Base-by-base conservation (phyloP, 2,888 invertebrate species). In the Seira ritae region DNA sequence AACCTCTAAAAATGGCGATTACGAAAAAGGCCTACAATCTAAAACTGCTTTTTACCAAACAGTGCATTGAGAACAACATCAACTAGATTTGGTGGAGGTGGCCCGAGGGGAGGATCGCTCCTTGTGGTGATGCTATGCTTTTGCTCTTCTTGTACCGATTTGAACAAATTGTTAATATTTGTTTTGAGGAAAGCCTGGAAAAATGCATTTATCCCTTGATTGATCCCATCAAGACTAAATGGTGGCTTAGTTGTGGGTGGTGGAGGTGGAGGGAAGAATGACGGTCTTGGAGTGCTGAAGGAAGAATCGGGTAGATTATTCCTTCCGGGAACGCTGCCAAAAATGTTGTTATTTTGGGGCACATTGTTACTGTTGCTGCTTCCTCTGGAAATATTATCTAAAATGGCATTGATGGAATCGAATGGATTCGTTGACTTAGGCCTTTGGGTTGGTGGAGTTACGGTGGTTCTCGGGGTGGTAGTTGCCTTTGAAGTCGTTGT, bases 381-480 rank as follows among this genome's bases (percentile, higher is more conserved):
- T 6, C 66, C 20, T 19, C 78, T 67, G 15, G 60, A 23, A 1
- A 83, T 68, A 37, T 83, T 83, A 17, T 83, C 83, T 15, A 83
- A 62, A 10, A 83, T 83, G 17, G 83, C 83, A n/a, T 83, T 83
- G 10, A 83, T 83, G 8, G 83, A 83, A 23, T 78, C 74, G 50
- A 83, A 83, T 31, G 83, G 60, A 17, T 74, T 80, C 0, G 73
- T 73, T 0, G 42, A 1, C 1, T 71, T 42, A 42, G 6, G 6
- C 24, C 55, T 67, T 22, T 55, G 62, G 3, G 31, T 2, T 0
- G 50, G 1, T 1, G 72, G 46, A 2, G 81, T 66, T 4, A 71
- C 66, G 0, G 83, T 73, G 1, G 82, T 72, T n/a, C 76, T 72
- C 0, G 75, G 69, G 1, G 75, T 70, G 12, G 62, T 77, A 1